These are phyloP conservation scores for Parasteatoda lunata DNA, from an alignment of 2,888 invertebrate species.

Conservation along the genomic window DNA sequence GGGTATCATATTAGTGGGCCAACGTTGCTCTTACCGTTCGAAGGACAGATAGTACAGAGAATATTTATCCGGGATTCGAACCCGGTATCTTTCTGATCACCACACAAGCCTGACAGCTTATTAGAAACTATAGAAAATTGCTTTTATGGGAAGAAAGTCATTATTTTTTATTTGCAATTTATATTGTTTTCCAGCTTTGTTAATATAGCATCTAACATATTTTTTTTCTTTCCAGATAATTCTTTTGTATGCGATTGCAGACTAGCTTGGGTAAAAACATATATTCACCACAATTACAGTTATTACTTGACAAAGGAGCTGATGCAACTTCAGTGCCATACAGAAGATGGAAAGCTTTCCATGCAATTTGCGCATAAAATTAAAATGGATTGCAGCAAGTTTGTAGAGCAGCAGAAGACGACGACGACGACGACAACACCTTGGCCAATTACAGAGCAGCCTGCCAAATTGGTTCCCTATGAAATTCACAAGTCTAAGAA, in stretches of 20 bases:
- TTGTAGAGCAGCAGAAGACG: background rate
- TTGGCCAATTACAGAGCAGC: slow-evolving; percentile 7
- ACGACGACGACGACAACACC: background rate
- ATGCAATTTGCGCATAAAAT: slow-evolving; percentile 14
- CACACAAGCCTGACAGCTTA: too few relatives aligned
- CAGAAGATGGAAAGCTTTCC: slow-evolving; percentile 25
- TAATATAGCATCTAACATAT: background rate
- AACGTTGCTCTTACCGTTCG: too few relatives aligned
- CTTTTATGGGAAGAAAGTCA: too few relatives aligned
- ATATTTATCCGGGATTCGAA: too few relatives aligned
- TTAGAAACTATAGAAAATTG: too few relatives aligned
- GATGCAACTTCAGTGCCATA: slow-evolving; percentile 20
- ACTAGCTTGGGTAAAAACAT: slow-evolving; percentile 45
- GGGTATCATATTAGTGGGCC: too few relatives aligned
- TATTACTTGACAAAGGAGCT: slow-evolving; percentile 37
- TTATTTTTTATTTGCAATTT: too few relatives aligned
- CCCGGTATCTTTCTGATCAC: too few relatives aligned
- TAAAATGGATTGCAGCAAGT: slow-evolving; percentile 23
- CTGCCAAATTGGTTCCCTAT: slow-evolving; percentile 16
- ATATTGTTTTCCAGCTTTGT: too few relatives aligned
- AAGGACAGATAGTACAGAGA: too few relatives aligned
- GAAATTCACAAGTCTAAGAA: slow-evolving; percentile 11
- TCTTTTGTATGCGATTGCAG: slow-evolving; percentile 45
- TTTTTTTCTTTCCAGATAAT: slow-evolving; percentile 39
- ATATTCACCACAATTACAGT: slow-evolving; percentile 30